Conservation (phyloP, 2,797 vertebrate species). For the Loriculus beryllinus region DNA sequence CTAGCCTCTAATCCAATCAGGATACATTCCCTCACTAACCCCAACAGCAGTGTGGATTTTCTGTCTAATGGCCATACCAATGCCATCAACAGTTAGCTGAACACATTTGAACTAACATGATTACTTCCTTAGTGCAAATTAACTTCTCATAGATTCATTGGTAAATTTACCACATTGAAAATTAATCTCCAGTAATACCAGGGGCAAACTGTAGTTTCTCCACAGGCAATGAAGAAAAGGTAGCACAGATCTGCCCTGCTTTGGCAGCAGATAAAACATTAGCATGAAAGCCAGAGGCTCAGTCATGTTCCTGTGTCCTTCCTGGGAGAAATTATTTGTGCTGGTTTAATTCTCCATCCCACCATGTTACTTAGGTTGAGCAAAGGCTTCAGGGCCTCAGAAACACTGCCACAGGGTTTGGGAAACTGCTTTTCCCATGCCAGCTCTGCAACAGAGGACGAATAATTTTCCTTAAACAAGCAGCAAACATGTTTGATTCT, state of each 20-base stretch:
- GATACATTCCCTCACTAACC: neutral
- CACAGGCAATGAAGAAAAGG: neutral
- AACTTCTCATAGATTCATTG: neutral
- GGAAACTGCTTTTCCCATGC: neutral
- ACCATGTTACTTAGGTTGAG: neutral
- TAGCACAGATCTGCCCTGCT: neutral
- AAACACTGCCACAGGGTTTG: neutral
- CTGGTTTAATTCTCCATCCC: neutral
- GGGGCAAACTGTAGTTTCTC: neutral
- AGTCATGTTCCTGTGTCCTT: neutral
- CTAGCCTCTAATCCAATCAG: neutral
- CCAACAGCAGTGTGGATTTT: neutral
- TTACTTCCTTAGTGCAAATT: conserved; percentile 1
- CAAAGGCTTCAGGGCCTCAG: neutral
- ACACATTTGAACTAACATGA: neutral
- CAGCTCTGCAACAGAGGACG: neutral
- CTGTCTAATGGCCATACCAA: neutral
- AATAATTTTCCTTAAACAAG: neutral
- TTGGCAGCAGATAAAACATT: neutral
- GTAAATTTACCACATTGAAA: neutral
- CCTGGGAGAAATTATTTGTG: neutral
- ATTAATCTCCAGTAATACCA: neutral
- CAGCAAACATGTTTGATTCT: neutral
- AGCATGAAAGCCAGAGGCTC: neutral
- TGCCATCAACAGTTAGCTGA: neutral